Evolutionary conservation across 2,113 vertebrate genomes (phyloP).

Genomic region (Heteronetta atricapilla): DNA sequence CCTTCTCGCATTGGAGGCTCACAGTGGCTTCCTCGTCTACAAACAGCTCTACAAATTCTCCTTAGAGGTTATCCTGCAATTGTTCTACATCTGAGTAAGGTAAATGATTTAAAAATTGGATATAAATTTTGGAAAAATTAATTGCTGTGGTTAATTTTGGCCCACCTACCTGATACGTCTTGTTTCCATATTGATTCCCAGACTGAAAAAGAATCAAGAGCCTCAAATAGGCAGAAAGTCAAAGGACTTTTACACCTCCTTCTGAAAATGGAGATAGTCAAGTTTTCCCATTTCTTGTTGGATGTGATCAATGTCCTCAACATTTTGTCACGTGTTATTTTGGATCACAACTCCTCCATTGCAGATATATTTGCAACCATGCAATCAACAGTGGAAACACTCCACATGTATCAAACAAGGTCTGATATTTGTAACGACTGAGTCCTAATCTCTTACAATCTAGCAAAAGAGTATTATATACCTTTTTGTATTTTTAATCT

Average conservation of each 20-base stretch:
- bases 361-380: conserved; percentile 61
- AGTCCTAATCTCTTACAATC: neutral
- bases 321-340: conserved; percentile 49
- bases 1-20: conserved; percentile 45
- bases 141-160: neutral
- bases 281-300: conserved; percentile 64
- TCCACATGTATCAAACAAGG: conserved; percentile 68
- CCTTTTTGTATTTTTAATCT: neutral
- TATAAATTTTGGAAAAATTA: neutral
- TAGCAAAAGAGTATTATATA: neutral
- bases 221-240: conserved; percentile 8
- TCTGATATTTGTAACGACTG: neutral
- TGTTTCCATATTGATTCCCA: conserved; percentile 2
- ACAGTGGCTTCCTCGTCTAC: conserved; percentile 60
- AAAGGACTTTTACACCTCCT: conserved; percentile 43
- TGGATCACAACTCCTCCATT: conserved; percentile 57
- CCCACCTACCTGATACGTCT: neutral
- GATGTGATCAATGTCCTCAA: conserved; percentile 65
- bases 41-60: conserved; percentile 64
- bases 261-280: conserved; percentile 54
- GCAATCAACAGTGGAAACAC: conserved; percentile 59
- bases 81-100: conserved; percentile 61
- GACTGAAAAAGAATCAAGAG: conserved; percentile 1
- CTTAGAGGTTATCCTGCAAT: conserved; percentile 68
- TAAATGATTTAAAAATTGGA: conserved; percentile 50